Evolutionary conservation across 2,113 vertebrate genomes (phyloP).

Genomic region (Pseudolaguvia tuberculata): DNA sequence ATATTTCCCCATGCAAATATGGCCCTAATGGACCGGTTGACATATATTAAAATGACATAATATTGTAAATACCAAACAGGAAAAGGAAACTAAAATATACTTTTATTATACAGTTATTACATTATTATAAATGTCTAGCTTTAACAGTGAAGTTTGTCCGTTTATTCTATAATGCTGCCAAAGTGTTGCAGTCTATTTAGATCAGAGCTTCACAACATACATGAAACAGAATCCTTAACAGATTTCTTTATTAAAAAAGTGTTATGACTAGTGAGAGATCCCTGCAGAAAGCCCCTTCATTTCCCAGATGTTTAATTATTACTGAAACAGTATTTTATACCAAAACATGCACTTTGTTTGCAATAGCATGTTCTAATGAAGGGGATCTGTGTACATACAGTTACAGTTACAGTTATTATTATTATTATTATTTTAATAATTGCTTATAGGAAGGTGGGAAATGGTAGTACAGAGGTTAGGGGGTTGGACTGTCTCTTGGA

Average conservation of each 20-base stretch:
- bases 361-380: not conserved
- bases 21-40: constrained; percentile 9
- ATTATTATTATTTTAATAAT: too few relatives aligned
- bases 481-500: too few relatives aligned
- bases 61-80: not conserved
- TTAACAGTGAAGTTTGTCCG: not conserved
- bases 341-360: constrained; percentile 9
- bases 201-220: constrained; percentile 15
- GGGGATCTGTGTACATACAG: constrained; percentile 8
- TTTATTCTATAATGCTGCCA: not conserved
- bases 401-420: too few relatives aligned
- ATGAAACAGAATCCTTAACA: constrained; percentile 40
- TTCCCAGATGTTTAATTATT: constrained; percentile 21
- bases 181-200: constrained; percentile 5
- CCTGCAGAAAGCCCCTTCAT: not conserved
- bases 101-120: not conserved
- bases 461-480: too few relatives aligned
- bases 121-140: constrained; percentile 5
- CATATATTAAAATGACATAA: constrained; percentile 4
- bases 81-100: not conserved
- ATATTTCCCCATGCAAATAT: not conserved
- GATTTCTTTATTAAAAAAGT: constrained; percentile 33
- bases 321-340: constrained; percentile 18
- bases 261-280: not conserved
- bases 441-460: too few relatives aligned